A percentile compares a stretch with the other conserved stretches of the same genome.
These are phyloP conservation scores for Mechanitis messenoides DNA, from an alignment of 2,888 invertebrate genomes.

Conservation along the genomic window DNA sequence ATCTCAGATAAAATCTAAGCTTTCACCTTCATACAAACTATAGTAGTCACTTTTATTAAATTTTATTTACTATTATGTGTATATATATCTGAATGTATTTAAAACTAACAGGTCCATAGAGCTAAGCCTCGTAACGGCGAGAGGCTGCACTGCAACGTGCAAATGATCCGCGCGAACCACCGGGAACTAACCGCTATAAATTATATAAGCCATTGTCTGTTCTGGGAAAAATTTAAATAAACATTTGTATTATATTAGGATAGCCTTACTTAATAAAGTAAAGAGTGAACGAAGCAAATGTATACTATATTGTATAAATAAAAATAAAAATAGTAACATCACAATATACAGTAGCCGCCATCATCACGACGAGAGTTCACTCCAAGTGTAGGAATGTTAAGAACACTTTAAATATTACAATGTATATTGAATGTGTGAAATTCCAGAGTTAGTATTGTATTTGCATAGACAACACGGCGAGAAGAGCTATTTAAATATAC, in stretches of 20 bases:
- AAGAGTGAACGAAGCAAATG: neutral
- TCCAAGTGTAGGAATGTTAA: conserved; percentile 7
- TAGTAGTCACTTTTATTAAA: too few species aligned
- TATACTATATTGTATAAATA: too few species aligned
- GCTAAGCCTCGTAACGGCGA: too few species aligned
- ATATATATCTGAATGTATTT: too few species aligned
- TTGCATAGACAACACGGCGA: conserved; percentile 18
- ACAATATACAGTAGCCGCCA: neutral
- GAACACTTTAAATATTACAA: conserved; percentile 14
- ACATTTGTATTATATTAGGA: neutral
- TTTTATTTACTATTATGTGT: too few species aligned
- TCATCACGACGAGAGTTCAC: conserved; percentile 11
- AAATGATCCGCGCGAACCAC: neutral
- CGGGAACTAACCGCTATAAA: conserved; percentile 4
- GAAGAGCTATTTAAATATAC: conserved; percentile 16
- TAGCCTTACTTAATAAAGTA: too few species aligned
- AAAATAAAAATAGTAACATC: too few species aligned
- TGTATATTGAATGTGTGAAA: conserved; percentile 21
- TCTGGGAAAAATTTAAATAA: neutral
- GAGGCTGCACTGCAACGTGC: neutral
- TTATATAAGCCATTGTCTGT: conserved; percentile 5
- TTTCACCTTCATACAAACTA: too few species aligned
- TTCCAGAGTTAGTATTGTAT: conserved; percentile 15
- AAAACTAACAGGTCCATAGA: too few species aligned
- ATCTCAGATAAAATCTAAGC: too few species aligned